These are phyloP conservation scores for Chloebia gouldiae DNA, from an alignment of 2,113 vertebrate genomes.

Conservation along the genomic window DNA sequence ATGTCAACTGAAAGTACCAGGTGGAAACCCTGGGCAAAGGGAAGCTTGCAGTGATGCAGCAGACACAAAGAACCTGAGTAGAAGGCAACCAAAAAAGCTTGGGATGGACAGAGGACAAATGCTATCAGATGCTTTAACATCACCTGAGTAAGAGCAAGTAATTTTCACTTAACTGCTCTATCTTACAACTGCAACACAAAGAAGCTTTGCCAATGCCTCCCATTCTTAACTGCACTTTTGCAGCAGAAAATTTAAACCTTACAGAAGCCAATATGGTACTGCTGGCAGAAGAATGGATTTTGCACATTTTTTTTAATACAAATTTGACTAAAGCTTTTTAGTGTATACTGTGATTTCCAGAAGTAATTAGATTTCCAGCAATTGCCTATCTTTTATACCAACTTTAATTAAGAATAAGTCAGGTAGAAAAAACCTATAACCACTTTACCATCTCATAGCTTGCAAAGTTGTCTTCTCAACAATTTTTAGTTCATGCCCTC, in stretches of 20 bases:
- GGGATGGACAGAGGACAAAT: not conserved
- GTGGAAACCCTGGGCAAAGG: not conserved
- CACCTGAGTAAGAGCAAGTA: not conserved
- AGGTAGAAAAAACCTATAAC: not conserved
- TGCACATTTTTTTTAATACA: not conserved
- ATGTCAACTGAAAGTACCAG: constrained; percentile 8
- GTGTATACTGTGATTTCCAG: not conserved
- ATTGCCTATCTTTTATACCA: not conserved
- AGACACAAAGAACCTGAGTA: not conserved
- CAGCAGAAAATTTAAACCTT: not conserved
- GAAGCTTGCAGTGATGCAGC: not conserved
- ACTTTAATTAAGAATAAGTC: not conserved
- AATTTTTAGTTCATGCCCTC: not conserved
- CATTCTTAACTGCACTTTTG: not conserved
- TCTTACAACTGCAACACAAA: not conserved
- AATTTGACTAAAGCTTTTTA: not conserved
- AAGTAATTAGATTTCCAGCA: not conserved
- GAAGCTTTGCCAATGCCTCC: not conserved
- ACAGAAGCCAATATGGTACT: not conserved
- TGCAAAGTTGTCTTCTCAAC: not conserved
- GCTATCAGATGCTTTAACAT: not conserved
- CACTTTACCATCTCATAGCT: not conserved
- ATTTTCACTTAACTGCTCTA: not conserved
- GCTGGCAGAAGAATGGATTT: not conserved
- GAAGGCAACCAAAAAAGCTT: not conserved